Conservation (phyloP, 2,888 invertebrate genomes). For the Caenorhabditis imperialis region DNA sequence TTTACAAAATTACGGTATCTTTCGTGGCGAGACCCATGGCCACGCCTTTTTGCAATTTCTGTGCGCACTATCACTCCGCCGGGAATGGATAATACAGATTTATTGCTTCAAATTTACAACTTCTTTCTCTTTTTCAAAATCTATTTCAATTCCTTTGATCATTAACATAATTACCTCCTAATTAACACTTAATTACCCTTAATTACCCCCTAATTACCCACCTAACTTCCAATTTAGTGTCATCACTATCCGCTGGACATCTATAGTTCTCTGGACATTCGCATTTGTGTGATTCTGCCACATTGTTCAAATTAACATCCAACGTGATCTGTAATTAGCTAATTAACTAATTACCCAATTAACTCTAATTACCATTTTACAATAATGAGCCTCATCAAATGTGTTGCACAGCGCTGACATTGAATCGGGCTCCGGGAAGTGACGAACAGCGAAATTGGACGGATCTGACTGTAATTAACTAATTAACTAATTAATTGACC, state of each 20-base stretch:
- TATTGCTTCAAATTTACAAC: conserved; percentile 14
- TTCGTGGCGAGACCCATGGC: too few species aligned
- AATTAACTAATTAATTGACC: too few species aligned
- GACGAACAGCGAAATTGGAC: conserved; percentile 17
- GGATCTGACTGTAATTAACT: conserved; percentile 39
- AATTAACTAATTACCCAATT: neutral
- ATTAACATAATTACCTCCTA: too few species aligned
- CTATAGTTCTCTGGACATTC: conserved; percentile 28
- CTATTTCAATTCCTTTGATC: too few species aligned
- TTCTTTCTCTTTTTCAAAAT: too few species aligned
- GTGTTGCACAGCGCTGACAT: conserved; percentile 34
- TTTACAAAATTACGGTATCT: too few species aligned
- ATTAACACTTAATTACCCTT: too few species aligned
- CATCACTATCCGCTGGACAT: conserved; percentile 40
- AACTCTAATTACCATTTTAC: conserved; percentile 29
- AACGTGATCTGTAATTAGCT: conserved; percentile 24
- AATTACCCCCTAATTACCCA: too few species aligned
- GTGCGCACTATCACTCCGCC: too few species aligned
- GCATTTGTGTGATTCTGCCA: conserved; percentile 44
- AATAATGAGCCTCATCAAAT: conserved; percentile 46
- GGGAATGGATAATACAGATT: too few species aligned
- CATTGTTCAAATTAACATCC: conserved; percentile 16
- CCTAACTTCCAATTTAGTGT: conserved; percentile 43
- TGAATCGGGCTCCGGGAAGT: conserved; percentile 22
- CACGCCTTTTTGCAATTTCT: too few species aligned